Evolutionary conservation across 1,140 invertebrate species (phyloP).

Genomic region (Drosophila setifemur): DNA sequence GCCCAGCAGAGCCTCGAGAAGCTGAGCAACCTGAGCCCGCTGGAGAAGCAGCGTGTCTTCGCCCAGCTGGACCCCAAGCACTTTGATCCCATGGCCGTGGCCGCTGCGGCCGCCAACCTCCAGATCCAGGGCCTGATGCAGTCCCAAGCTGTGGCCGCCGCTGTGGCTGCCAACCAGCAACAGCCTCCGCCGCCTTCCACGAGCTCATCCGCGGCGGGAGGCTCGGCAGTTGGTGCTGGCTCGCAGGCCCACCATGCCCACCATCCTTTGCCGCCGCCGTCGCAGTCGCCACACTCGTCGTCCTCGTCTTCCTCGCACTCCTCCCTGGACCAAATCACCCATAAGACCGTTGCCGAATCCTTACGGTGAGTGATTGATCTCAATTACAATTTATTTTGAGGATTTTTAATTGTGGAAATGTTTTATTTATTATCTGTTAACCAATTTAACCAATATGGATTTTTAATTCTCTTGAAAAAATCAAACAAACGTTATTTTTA

Average conservation of each 20-base stretch:
- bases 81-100: slow-evolving; percentile 78
- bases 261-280: slow-evolving; percentile 69
- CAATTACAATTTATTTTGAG: not conserved
- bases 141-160: slow-evolving; percentile 68
- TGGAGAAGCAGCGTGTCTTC: slow-evolving; percentile 84
- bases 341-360: slow-evolving; percentile 68
- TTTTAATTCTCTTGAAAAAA: not conserved
- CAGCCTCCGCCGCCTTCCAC: slow-evolving; percentile 20
- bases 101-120: slow-evolving; percentile 75
- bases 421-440: not conserved
- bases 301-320: slow-evolving; percentile 77
- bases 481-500: too few species aligned
- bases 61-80: slow-evolving; percentile 83
- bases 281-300: slow-evolving; percentile 77
- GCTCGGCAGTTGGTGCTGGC: slow-evolving; percentile 1
- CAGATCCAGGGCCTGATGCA: slow-evolving; percentile 78
- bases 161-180: slow-evolving; percentile 64
- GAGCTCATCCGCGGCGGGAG: slow-evolving; percentile 18
- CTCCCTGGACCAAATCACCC: slow-evolving; percentile 64
- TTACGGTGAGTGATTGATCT: slow-evolving; percentile 52
- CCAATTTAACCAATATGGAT: too few species aligned
- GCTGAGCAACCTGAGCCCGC: slow-evolving; percentile 83
- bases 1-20: slow-evolving; percentile 85
- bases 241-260: slow-evolving; percentile 56
- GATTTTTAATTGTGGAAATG: not conserved